Conservation (phyloP, 2,113 vertebrate genomes). For the Trochalopteron elliotii region DNA sequence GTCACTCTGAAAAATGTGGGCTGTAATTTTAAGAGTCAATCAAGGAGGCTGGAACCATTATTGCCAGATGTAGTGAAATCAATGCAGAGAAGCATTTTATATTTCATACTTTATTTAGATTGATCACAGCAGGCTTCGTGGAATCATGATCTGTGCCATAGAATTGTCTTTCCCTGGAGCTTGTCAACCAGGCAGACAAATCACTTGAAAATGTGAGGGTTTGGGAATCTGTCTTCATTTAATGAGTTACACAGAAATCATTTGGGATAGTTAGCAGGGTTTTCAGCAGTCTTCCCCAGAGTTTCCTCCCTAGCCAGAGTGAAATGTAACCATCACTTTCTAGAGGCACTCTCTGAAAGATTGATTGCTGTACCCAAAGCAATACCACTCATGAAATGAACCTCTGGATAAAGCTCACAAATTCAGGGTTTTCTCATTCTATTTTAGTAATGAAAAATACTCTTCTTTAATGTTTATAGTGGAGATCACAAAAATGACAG, state of each 20-base stretch:
- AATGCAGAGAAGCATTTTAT: conserved; percentile 12
- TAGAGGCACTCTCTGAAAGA: background rate
- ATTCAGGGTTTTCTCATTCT: background rate
- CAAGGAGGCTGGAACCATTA: conserved; percentile 36
- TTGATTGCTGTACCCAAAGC: background rate
- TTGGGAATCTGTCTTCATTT: background rate
- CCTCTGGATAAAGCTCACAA: background rate
- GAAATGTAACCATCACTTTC: background rate
- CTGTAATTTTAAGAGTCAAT: conserved; percentile 28
- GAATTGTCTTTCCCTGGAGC: background rate
- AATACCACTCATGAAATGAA: background rate
- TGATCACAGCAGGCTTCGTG: background rate
- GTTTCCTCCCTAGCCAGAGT: background rate
- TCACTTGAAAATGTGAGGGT: background rate
- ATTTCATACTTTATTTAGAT: conserved; percentile 35
- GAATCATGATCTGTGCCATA: background rate
- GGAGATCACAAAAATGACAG: conserved; percentile 6
- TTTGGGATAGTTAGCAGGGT: background rate
- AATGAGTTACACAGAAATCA: background rate
- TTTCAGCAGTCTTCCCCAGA: background rate
- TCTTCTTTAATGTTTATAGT: background rate
- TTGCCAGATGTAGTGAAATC: conserved; percentile 43
- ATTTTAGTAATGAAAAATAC: background rate
- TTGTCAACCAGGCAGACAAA: background rate
- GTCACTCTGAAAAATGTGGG: conserved; percentile 13